These are phyloP conservation scores for Salvelinus sp. DNA, from an alignment of 2,113 vertebrate genomes.

Conservation along the genomic window DNA sequence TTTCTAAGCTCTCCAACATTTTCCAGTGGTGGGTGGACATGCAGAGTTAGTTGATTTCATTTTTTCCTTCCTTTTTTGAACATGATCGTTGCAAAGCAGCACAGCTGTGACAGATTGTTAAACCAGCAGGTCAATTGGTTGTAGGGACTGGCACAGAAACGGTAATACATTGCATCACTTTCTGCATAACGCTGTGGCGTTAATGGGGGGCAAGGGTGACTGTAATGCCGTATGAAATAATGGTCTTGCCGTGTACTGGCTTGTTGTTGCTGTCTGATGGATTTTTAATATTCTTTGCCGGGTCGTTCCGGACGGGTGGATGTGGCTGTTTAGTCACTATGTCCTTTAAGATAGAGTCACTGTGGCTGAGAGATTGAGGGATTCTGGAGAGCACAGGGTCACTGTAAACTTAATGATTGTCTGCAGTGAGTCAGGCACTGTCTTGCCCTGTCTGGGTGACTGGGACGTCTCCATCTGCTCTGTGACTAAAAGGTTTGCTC, in stretches of 20 bases:
- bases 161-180: constrained; percentile 57
- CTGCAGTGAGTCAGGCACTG: constrained; percentile 36
- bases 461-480: constrained; percentile 35
- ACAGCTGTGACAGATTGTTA: constrained; percentile 55
- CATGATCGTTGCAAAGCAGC: constrained; percentile 21
- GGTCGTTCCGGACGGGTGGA: constrained; percentile 52
- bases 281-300: constrained; percentile 69
- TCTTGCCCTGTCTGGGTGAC: constrained; percentile 25
- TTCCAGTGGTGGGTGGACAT: constrained; percentile 1
- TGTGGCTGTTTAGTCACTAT: constrained; percentile 53
- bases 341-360: constrained; percentile 37
- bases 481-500: constrained; percentile 63
- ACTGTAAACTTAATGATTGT: constrained; percentile 60
- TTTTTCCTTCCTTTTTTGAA: constrained; percentile 10
- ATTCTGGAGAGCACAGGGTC: constrained; percentile 34
- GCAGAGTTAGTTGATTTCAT: neutral
- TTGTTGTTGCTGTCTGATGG: constrained; percentile 67
- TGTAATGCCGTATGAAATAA: constrained; percentile 61
- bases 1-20: constrained; percentile 39
- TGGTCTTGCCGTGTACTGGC: constrained; percentile 50
- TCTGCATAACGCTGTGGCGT: constrained; percentile 55
- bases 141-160: constrained; percentile 41
- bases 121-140: constrained; percentile 68
- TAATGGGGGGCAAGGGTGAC: constrained; percentile 66
- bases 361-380: constrained; percentile 3